These are phyloP conservation scores for Aproaerema taeniolella DNA, from an alignment of 2,888 invertebrate genomes.

Conservation along the genomic window DNA sequence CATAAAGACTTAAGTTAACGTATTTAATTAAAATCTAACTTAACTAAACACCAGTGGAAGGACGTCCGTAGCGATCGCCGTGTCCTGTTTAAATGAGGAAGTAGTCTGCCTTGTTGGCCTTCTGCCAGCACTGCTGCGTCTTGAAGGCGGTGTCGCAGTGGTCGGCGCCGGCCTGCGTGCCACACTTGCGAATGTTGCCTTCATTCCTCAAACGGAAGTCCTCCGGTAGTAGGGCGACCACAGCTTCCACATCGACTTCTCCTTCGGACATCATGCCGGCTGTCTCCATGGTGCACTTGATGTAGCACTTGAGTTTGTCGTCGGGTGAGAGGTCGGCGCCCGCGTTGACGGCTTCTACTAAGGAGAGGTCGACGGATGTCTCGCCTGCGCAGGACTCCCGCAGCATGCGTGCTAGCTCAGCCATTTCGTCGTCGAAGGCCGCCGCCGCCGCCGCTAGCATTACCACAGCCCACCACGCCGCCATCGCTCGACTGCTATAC, in stretches of 20 bases:
- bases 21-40: too few species aligned
- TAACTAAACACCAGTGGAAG: too few species aligned
- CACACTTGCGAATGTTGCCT: constrained; percentile 41
- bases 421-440: constrained; percentile 55
- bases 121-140: constrained; percentile 65
- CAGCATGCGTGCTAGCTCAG: constrained; percentile 55
- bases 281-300: constrained; percentile 66
- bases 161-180: constrained; percentile 50
- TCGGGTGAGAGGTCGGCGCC: constrained; percentile 51
- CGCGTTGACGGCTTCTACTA: constrained; percentile 47
- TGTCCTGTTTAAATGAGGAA: constrained; percentile 59
- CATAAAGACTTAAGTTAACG: too few species aligned
- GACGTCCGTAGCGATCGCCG: too few species aligned
- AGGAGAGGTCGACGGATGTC: constrained; percentile 44
- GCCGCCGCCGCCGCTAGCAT: constrained; percentile 10
- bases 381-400: constrained; percentile 54
- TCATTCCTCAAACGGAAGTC: constrained; percentile 39
- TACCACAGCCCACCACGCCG: constrained; percentile 19
- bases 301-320: constrained; percentile 55
- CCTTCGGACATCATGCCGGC: constrained; percentile 62
- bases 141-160: constrained; percentile 60
- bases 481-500: too few species aligned
- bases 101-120: constrained; percentile 45
- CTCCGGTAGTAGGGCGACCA: constrained; percentile 52
- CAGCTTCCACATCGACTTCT: constrained; percentile 53